Conservation (phyloP, 2,113 vertebrate species). For the Malurus cyaneus region DNA sequence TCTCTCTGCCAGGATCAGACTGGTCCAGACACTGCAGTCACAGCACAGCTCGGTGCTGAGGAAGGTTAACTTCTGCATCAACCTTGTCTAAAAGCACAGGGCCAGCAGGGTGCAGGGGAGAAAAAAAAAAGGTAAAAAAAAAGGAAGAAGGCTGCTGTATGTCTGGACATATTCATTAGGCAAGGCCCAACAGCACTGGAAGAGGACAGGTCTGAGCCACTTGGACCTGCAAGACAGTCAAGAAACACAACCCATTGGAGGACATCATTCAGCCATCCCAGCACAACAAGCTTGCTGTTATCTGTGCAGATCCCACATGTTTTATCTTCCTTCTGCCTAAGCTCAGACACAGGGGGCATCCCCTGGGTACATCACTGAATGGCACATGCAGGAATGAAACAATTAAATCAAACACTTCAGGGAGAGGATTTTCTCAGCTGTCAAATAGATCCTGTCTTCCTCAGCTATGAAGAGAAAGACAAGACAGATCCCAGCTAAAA, state of each 20-base stretch:
- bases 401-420: not conserved
- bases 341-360: not conserved
- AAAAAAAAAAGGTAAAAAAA: no score
- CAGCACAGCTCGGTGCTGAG: not conserved
- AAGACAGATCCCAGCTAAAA: not conserved
- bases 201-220: not conserved
- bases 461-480: not conserved
- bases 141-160: not conserved
- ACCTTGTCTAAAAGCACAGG: not conserved
- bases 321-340: not conserved
- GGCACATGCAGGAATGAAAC: not conserved
- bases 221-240: conserved; percentile 3
- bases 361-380: not conserved
- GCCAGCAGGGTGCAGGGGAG: not conserved
- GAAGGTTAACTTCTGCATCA: not conserved
- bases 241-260: not conserved
- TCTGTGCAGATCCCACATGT: accelerated
- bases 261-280: not conserved
- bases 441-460: not conserved
- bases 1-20: not conserved
- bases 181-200: not conserved
- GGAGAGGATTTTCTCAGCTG: not conserved
- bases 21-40: not conserved
- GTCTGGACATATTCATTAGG: not conserved
- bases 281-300: not conserved